Percentiles rank a stretch among this genome's conserved stretches.
These are phyloP conservation scores for Drosophila prolongata DNA, from an alignment of 2,888 invertebrate species.

Conservation along the genomic window DNA sequence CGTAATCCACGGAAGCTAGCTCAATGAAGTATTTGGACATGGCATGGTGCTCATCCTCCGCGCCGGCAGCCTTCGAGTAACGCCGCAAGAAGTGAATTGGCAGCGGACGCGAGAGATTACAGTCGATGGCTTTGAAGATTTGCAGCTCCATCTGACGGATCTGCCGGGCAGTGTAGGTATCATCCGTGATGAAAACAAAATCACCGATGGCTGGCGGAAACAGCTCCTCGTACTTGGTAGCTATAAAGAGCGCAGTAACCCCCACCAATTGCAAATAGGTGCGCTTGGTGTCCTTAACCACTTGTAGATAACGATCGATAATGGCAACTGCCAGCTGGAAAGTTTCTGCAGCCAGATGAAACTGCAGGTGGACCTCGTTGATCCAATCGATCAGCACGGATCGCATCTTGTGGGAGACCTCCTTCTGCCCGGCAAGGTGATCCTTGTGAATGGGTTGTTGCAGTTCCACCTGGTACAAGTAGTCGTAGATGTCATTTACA, in stretches of 20 bases:
- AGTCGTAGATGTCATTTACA: slow-evolving; percentile 94
- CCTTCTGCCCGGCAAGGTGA: slow-evolving; percentile 88
- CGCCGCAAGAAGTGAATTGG: slow-evolving; percentile 95
- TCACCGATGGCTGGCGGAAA: slow-evolving; percentile 94
- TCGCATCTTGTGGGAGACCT: slow-evolving; percentile 93
- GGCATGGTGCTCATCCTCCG: slow-evolving; percentile 88
- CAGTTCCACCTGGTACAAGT: slow-evolving; percentile 91
- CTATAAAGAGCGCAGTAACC: slow-evolving; percentile 94
- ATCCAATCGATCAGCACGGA: slow-evolving; percentile 96
- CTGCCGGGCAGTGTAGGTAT: slow-evolving; percentile 91
- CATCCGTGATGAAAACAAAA: slow-evolving; percentile 96
- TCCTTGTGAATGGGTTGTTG: slow-evolving; percentile 88
- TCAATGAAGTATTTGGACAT: slow-evolving; percentile 97
- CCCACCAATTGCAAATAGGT: slow-evolving; percentile 94
- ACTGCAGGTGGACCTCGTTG: slow-evolving; percentile 95
- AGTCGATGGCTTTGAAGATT: slow-evolving; percentile 91
- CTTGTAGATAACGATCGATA: slow-evolving; percentile 93
- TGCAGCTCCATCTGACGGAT: slow-evolving; percentile 93
- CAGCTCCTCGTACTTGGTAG: slow-evolving; percentile 98
- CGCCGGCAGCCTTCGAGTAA: slow-evolving; percentile 87
- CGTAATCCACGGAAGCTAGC: slow-evolving; percentile 91
- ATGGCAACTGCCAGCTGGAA: slow-evolving; percentile 94
- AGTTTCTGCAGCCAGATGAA: slow-evolving; percentile 94
- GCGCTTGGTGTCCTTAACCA: slow-evolving; percentile 87
- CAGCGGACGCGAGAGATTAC: slow-evolving; percentile 93